A percentile compares a stretch with the other conserved stretches of the same genome.
Conservation (phyloP, 2,888 invertebrate species). For the Protophormia terraenovae region DNA sequence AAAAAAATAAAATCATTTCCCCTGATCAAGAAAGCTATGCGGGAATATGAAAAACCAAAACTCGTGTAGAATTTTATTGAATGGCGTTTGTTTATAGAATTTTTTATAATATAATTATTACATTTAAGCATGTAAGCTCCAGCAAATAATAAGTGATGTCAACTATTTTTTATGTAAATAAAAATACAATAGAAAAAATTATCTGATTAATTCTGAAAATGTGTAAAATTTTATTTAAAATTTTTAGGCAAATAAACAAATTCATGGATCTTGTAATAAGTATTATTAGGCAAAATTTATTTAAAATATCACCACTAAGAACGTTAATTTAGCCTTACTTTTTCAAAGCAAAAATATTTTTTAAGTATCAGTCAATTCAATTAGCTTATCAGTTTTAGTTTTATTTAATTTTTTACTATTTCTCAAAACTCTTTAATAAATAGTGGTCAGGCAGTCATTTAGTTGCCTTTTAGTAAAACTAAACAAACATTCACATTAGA, state of each 20-base stretch:
- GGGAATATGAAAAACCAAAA: neutral
- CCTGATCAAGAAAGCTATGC: neutral
- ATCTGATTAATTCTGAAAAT: neutral
- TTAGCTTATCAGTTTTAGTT: conserved; percentile 35
- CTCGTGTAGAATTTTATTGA: conserved; percentile 20
- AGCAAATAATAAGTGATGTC: neutral
- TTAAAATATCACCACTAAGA: neutral
- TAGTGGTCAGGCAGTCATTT: conserved; percentile 8
- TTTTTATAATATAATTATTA: conserved; percentile 1
- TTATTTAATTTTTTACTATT: neutral
- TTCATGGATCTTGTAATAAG: too few species aligned
- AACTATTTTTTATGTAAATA: too few species aligned
- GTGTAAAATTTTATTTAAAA: too few species aligned
- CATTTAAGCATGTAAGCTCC: neutral
- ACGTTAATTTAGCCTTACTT: neutral
- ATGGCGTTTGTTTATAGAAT: conserved; percentile 12
- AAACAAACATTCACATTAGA: conserved; percentile 7
- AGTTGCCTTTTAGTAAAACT: neutral
- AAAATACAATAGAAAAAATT: too few species aligned
- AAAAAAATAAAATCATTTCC: neutral
- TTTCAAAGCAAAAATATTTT: neutral
- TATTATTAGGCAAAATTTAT: too few species aligned
- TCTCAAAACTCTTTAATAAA: conserved; percentile 15
- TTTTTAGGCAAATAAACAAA: too few species aligned
- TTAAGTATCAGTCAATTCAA: conserved; percentile 26